Conservation (phyloP, 1,140 invertebrate species). For the Probaryconus sp. region DNA sequence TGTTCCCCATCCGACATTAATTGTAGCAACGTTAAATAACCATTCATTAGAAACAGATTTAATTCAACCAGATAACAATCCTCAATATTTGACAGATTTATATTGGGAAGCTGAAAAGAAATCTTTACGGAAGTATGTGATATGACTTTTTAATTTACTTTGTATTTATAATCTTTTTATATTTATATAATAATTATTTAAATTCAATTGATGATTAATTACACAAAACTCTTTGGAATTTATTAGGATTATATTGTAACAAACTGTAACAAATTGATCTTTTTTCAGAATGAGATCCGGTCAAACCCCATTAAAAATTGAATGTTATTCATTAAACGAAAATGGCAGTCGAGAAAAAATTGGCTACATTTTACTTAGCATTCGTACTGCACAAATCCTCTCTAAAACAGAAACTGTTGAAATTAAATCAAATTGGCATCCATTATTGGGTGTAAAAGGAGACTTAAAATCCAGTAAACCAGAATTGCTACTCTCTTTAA, state of each 20-base stretch:
- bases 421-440: constrained; percentile 75
- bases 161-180: constrained; percentile 8
- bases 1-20: constrained; percentile 72
- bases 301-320: constrained; percentile 77
- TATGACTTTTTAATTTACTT: neutral
- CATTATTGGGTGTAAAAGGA: constrained; percentile 74
- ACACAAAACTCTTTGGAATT: too few relatives aligned
- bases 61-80: constrained; percentile 69
- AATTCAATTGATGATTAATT: too few relatives aligned
- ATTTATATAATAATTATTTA: too few relatives aligned
- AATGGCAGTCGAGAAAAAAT: constrained; percentile 73
- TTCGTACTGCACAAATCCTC: constrained; percentile 77
- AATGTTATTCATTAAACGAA: constrained; percentile 76
- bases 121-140: constrained; percentile 71
- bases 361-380: constrained; percentile 77
- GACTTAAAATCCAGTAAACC: constrained; percentile 76
- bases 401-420: constrained; percentile 54
- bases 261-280: too few relatives aligned
- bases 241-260: too few relatives aligned
- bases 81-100: constrained; percentile 75
- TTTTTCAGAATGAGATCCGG: constrained; percentile 74
- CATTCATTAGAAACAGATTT: constrained; percentile 77
- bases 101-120: constrained; percentile 79
- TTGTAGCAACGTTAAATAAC: constrained; percentile 77
- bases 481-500: constrained; percentile 76